A percentile compares a stretch with the other conserved stretches of the same genome.
These are phyloP conservation scores for Drosophila mimetica DNA, from an alignment of 2,888 invertebrate species.

Conservation along the genomic window DNA sequence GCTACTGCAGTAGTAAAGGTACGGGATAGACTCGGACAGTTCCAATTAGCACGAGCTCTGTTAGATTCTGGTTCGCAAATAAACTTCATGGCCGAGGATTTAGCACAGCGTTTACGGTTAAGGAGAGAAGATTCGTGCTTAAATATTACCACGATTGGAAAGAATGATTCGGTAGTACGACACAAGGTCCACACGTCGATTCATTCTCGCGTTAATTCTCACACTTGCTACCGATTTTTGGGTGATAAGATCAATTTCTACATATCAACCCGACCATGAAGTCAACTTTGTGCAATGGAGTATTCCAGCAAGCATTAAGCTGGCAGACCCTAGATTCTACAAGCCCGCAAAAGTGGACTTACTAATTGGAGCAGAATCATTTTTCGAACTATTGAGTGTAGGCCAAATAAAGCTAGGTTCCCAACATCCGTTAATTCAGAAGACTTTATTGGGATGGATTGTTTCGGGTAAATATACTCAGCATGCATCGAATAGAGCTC, in stretches of 20 bases:
- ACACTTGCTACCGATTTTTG: not conserved
- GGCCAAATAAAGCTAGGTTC: not conserved
- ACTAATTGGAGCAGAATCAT: constrained; percentile 1
- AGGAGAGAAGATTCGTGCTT: not conserved
- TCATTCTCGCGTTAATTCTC: not conserved
- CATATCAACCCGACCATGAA: not conserved
- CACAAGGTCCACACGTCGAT: not conserved
- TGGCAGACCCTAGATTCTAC: too few relatives aligned
- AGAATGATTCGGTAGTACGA: constrained; percentile 1
- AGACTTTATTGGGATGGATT: constrained; percentile 5
- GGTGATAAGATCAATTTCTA: not conserved
- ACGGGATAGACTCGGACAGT: constrained; percentile 1
- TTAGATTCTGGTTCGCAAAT: not conserved
- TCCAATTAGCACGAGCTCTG: not conserved
- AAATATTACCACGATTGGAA: not conserved
- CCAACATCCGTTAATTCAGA: not conserved
- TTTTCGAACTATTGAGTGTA: not conserved
- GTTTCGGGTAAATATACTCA: not conserved
- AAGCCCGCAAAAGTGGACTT: too few relatives aligned
- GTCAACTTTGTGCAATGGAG: not conserved
- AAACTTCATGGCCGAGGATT: not conserved
- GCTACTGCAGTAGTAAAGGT: constrained; percentile 1
- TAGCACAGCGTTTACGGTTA: not conserved
- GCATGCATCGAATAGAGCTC: too few relatives aligned
- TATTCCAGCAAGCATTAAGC: not conserved